Evolutionary conservation across 1,140 invertebrate species (phyloP), one percentile per base, ranked within the genome.

Genomic region (Bradysia coprophila): DNA sequence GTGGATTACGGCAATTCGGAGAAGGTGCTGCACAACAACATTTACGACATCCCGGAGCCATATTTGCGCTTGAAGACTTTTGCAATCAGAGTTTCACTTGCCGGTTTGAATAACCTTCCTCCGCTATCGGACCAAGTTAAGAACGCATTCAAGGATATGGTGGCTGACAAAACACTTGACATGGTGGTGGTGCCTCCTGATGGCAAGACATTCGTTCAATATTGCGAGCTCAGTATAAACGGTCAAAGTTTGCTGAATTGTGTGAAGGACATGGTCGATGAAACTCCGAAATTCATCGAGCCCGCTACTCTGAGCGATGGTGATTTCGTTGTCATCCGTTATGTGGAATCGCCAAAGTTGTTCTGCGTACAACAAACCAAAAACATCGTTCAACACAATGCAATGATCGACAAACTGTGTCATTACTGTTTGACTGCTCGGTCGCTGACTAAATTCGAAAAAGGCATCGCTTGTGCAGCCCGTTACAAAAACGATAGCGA

Each of bases 1-100:
- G 77, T 82, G 16, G 81, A 86, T 58, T 84, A 77, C 55, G 81
- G 81, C 6, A 77, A 81, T 48, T 75, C 72, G 4, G 80, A 81
- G 60, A 53, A 72, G 45, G 64, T 84, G 20, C 65, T 70, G 4
- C 71, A 73, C 24, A 68, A 72, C 43, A 69, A 78, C 46, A 71
- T 86, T 23, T 85, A 69, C 57, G 70, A 78, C 56, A 72, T 86
- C 46, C 79, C 81, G 2, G 61, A 71, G 21, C 70, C 76, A 48
- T 75, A 72, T 57, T 66, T 81, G 13, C 66, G 73, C 32, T 74
- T 73, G 1, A 72, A 70, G 63, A 73, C 78, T 5, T 75, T 81
- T 64, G 77, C 79, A 11, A 71, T 80, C 49, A 67, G 78, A 44
- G 78, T 84, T 46, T 71, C 73, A 24, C 54, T 86, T 16, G 73